Evolutionary conservation across 2,888 invertebrate species (phyloP), one percentile per base, ranked within the genome.

Genomic region (Ophion obscuratus): DNA sequence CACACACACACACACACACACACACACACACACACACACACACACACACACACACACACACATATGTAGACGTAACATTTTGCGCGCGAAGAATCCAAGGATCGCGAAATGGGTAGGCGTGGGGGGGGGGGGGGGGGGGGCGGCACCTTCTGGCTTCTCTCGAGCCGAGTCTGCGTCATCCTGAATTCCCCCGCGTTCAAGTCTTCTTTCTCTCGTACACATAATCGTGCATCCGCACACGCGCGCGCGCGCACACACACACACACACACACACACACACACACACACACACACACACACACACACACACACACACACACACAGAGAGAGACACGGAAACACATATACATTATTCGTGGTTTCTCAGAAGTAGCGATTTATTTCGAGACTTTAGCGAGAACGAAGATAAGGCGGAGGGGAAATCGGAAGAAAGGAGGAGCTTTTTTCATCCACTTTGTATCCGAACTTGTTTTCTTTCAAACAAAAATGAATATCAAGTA

Each of bases 341-440:
- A 68, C 62, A 24, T 71, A 78, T 79, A 78, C 47, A 84, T 85
- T 84, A 85, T 87, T 84, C 78, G 75, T 76, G 79, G 70, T 68
- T 88, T 87, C 87, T 83, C 62, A 74, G 85, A 83, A 87, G 83
- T 40, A 68, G 20, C 44, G 61, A 86, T 74, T 84, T 86, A 86
- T 86, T 87, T 86, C 40, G 79, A 84, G 85, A 71, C 71, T 68
- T 3, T 5, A 2, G 47, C 59, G 64, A 67, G 68, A 74, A 74
- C 20, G 53, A 77, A 76, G 70, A 40, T 1, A 40, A 40, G 40
- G 40, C 40, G 75, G 53, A 71, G 27, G 62, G 70, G 47, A 62
- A 40, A 17, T 10, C 14, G 47, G 10, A 47, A 20, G 36, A n/a
- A 70, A 31, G 53, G 24, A 14, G 17, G 11, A 6, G 10, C 0